Percentiles rank a stretch among this genome's conserved stretches.
Evolutionary conservation across 2,888 invertebrate species (phyloP).

Genomic region (Hyposoter dolosus): DNA sequence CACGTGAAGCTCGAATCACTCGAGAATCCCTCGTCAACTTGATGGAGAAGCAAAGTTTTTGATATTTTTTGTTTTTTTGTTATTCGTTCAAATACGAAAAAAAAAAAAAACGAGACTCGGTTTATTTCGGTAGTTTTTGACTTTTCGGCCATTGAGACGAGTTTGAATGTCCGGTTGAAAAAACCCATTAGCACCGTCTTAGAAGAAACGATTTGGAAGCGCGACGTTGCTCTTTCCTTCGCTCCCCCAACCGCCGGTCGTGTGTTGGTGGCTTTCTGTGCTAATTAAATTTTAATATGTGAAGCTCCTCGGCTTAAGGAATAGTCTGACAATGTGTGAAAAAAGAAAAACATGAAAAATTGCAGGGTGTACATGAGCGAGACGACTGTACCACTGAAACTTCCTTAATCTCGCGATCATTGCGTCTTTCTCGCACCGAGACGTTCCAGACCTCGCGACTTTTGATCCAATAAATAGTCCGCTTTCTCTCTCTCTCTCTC

Average conservation of each 20-base stretch:
- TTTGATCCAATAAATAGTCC: constrained; percentile 70
- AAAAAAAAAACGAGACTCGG: neutral
- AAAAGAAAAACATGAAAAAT: neutral
- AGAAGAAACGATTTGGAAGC: neutral
- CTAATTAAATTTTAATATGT: constrained; percentile 4
- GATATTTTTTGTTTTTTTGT: neutral
- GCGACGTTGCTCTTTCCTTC: neutral
- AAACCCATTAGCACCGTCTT: neutral
- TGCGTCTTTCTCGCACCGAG: constrained; percentile 27
- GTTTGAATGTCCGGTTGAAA: neutral
- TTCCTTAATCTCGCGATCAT: constrained; percentile 26
- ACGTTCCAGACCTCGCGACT: constrained; percentile 56
- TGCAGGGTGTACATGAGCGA: constrained; percentile 4
- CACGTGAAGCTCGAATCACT: too few relatives aligned
- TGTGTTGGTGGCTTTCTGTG: neutral
- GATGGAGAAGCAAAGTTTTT: neutral
- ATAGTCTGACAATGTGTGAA: constrained; percentile 7
- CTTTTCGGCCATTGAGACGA: neutral
- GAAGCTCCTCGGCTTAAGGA: neutral
- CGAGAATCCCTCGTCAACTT: neutral
- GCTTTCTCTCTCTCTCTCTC: constrained; percentile 52
- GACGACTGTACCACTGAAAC: neutral
- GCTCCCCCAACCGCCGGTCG: neutral
- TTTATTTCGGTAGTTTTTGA: neutral
- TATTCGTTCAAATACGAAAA: neutral